Conservation (phyloP, 2,888 invertebrate species). For the Mamestra brassicae region DNA sequence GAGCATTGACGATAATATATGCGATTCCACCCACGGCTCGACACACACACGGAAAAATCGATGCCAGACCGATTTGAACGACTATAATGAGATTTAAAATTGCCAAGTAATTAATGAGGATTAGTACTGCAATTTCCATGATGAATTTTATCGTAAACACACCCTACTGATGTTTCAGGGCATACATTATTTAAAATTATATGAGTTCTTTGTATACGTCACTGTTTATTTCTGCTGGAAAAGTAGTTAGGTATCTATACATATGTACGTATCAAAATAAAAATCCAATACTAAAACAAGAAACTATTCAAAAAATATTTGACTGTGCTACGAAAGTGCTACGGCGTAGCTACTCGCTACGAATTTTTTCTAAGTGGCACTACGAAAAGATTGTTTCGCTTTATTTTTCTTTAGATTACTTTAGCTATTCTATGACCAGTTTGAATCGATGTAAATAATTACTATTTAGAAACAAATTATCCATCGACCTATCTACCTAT, state of each 20-base stretch:
- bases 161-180: slow-evolving; percentile 37
- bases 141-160: slow-evolving; percentile 67
- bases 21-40: slow-evolving; percentile 76
- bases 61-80: slow-evolving; percentile 86
- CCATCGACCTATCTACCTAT: neutral
- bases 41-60: slow-evolving; percentile 82
- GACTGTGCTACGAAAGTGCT: slow-evolving; percentile 32
- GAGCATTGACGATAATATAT: slow-evolving; percentile 83
- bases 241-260: neutral
- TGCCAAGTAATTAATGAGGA: slow-evolving; percentile 87
- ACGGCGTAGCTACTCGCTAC: slow-evolving; percentile 22
- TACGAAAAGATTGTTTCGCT: neutral
- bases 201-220: slow-evolving; percentile 1
- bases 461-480: neutral
- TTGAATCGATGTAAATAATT: too few species aligned
- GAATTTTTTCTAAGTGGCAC: neutral
- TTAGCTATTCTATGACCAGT: neutral
- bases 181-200: slow-evolving; percentile 45
- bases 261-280: neutral
- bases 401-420: neutral
- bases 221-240: neutral
- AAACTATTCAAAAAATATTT: neutral
- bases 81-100: slow-evolving; percentile 88
- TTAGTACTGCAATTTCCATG: slow-evolving; percentile 77
- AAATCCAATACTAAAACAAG: too few species aligned